Conservation (phyloP, 2,797 vertebrate species). For the Carduelis carduelis region DNA sequence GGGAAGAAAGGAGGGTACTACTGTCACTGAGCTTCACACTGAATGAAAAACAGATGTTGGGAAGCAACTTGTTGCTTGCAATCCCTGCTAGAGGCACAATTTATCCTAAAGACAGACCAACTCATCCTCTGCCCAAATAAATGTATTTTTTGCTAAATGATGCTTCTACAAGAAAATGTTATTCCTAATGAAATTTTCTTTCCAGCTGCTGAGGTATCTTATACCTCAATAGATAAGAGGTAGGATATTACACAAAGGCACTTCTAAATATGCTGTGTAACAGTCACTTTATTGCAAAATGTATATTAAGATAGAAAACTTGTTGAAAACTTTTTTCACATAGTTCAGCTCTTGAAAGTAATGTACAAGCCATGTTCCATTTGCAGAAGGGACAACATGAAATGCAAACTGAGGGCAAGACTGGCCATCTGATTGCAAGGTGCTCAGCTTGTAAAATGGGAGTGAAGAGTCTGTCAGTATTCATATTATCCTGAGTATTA, state of each 20-base stretch:
- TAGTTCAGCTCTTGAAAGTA: neutral
- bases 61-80: neutral
- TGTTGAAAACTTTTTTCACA: neutral
- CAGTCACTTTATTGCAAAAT: conserved; percentile 29
- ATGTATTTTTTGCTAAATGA: neutral
- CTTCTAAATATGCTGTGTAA: neutral
- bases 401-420: neutral
- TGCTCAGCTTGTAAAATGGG: neutral
- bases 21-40: neutral
- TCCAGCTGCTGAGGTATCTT: neutral
- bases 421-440: neutral
- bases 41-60: neutral
- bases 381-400: neutral
- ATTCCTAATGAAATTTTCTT: neutral
- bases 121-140: neutral
- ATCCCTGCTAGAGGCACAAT: neutral
- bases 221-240: too few species aligned
- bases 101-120: neutral
- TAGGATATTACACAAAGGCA: neutral
- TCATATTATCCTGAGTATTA: neutral
- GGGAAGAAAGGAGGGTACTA: neutral
- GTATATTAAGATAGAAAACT: neutral
- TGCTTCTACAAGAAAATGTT: neutral
- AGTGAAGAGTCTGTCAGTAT: neutral
- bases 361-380: neutral